phyloP scores from a whole-genome alignment of 2,113 vertebrate genomes.

The Ctenomys sociabilis region DNA sequence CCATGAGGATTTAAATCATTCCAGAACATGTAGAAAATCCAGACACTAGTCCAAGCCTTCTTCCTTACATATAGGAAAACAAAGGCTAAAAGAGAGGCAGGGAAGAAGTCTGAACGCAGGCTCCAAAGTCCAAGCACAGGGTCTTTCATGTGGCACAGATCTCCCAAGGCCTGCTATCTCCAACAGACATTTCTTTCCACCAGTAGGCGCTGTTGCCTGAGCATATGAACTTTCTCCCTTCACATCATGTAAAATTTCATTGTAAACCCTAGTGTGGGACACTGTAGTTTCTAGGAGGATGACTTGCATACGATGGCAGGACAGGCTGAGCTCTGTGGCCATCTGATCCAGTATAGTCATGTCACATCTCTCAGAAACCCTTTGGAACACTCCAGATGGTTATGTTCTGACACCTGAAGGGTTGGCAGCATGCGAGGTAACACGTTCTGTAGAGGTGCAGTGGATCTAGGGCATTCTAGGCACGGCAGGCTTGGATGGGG shows the following conservation, averaged over 20 bases:
- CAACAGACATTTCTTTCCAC: not conserved
- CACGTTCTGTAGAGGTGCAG: not conserved
- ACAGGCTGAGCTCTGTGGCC: not conserved
- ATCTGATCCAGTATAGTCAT: not conserved
- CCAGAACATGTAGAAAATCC: not conserved
- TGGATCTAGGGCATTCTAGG: not conserved
- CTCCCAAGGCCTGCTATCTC: not conserved
- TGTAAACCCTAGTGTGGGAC: not conserved
- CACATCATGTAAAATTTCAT: not conserved
- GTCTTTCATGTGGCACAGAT: not conserved
- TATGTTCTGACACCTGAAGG: not conserved
- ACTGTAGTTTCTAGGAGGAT: not conserved
- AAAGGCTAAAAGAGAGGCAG: not conserved
- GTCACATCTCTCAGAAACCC: not conserved
- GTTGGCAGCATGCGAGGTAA: not conserved
- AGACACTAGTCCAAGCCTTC: not conserved
- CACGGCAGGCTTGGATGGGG: not conserved
- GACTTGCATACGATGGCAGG: not conserved
- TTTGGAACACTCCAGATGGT: not conserved
- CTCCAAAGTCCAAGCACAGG: not conserved
- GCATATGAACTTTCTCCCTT: not conserved
- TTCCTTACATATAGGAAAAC: not conserved
- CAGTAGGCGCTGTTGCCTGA: conserved; percentile 53
- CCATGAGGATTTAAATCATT: not conserved
- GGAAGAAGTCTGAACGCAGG: not conserved